Evolutionary conservation across 92 coral and sea anemone species (phyloP).

Genomic region (Paragorgia papillata): DNA sequence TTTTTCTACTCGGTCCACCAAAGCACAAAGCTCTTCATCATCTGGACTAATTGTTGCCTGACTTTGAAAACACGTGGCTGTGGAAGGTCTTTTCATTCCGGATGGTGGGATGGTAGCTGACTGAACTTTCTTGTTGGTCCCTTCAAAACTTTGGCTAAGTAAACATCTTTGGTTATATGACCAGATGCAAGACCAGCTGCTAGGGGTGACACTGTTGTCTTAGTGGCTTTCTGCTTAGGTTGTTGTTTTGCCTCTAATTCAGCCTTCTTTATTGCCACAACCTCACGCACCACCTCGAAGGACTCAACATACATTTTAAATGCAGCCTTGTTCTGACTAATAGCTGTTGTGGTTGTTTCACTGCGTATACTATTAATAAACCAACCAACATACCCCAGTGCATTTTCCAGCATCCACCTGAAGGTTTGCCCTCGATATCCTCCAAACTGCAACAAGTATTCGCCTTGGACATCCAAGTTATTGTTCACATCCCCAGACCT

Average conservation of each 20-base stretch:
- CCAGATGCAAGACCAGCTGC: slow-evolving; percentile 31
- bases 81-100: too few species aligned
- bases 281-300: slow-evolving; percentile 47
- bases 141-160: slow-evolving; percentile 1
- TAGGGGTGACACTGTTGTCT: slow-evolving; percentile 40
- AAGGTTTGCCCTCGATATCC: slow-evolving; percentile 54
- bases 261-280: not conserved
- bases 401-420: slow-evolving; percentile 61
- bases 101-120: too few species aligned
- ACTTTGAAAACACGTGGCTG: too few species aligned
- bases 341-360: slow-evolving; percentile 35
- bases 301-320: slow-evolving; percentile 27
- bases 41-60: too few species aligned
- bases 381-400: slow-evolving; percentile 47
- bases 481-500: slow-evolving; percentile 49
- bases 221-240: too few species aligned
- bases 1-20: slow-evolving; percentile 36
- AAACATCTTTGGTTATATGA: slow-evolving; percentile 18
- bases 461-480: slow-evolving; percentile 50
- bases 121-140: not conserved
- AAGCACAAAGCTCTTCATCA: slow-evolving; percentile 41
- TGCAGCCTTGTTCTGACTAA: slow-evolving; percentile 35
- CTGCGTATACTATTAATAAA: slow-evolving; percentile 16
- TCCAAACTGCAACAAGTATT: slow-evolving; percentile 61
- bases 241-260: too few species aligned